phyloP scores from a whole-genome alignment of 2,113 vertebrate species.

The Oreochromis aureus region DNA sequence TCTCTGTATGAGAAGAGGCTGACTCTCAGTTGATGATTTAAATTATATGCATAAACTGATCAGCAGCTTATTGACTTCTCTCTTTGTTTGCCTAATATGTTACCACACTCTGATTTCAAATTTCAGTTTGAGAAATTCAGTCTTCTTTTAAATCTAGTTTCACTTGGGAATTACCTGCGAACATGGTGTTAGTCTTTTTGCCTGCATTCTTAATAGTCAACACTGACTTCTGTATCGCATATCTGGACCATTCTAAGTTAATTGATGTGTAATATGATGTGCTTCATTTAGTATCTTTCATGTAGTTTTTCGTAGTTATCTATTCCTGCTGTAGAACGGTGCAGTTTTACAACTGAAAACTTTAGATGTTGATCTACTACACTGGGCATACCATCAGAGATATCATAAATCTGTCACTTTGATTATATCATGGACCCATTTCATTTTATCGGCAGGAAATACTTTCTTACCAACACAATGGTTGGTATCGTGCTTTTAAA shows the following conservation, averaged over 20 bases:
- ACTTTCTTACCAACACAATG: neutral
- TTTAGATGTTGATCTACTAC: neutral
- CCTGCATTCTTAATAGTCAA: neutral
- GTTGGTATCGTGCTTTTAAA: neutral
- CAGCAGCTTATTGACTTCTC: neutral
- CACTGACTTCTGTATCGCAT: neutral
- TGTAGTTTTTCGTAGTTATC: neutral
- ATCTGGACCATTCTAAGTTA: neutral
- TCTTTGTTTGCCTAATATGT: neutral
- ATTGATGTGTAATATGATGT: neutral
- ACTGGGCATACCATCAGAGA: neutral
- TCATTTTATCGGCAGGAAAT: neutral
- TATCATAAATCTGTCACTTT: neutral
- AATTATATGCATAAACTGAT: neutral
- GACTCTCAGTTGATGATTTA: neutral
- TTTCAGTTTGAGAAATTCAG: neutral
- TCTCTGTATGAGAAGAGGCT: neutral
- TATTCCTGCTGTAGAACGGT: neutral
- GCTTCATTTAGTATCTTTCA: neutral
- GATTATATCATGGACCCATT: neutral
- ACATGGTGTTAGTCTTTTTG: neutral
- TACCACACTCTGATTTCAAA: neutral
- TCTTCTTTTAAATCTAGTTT: neutral
- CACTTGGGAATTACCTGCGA: neutral
- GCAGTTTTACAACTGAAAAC: neutral